Evolutionary conservation across 2,797 vertebrate species (phyloP), one percentile per base, ranked within the genome.

Genomic region (Chelidonichthys spinosus): DNA sequence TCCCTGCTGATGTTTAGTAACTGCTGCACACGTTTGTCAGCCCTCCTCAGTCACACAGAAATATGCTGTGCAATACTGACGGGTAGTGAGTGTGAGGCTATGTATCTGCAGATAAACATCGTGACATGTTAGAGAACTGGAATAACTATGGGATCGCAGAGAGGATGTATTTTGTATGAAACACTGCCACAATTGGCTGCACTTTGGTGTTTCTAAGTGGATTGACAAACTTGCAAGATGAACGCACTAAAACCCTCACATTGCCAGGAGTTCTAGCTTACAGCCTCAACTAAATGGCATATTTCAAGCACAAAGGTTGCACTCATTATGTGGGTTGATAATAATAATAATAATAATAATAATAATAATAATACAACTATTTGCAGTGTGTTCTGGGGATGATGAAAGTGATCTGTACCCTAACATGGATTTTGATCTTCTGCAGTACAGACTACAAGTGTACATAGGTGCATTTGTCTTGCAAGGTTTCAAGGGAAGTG

Each of bases 1-100:
- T 70, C 63, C 63, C 76, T 60, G 40, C 72, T 76, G 32, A 78
- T 77, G 46, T 82, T 78, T 74, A 65, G 46, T 43, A 25, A 74
- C 42, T 62, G 17, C 70, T 50, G 64, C 46, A 82, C 58, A 63
- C 36, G 9, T 75, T 35, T 63, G 53, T 75, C 58, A 54, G 64
- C 43, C 32, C 69, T 18, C 1, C 43, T 72, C 42, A 43, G 15
- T 50, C 74, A 77, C 70, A 15, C 33, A 9, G 5, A 77, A 35
- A 50, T 58, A 4, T 11, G 52, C 17, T 55, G 42, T 46, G 68
- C 50, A 9, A 59, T 68, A 18, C 65, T 32, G 52, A 74, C 58
- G n/a, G 50, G 14, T 7, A 18, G 11, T 49, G n/a, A 62, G n/a
- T 69, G n/a, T 61, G 46, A 43, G 46, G 4, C 46, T 66, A 54